These are phyloP conservation scores for Diuraphis noxia DNA, from an alignment of 1,140 invertebrate genomes.

Conservation along the genomic window DNA sequence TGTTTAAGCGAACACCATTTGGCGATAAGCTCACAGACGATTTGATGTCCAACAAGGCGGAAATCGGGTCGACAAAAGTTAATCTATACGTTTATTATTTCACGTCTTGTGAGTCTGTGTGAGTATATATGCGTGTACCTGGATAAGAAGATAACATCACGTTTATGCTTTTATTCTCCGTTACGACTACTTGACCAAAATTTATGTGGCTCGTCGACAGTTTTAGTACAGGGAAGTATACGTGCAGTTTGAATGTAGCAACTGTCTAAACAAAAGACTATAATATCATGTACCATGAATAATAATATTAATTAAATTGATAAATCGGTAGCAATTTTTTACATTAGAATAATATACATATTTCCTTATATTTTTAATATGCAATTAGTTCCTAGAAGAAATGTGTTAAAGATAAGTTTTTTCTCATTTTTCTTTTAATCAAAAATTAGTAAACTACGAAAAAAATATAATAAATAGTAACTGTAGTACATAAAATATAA, in stretches of 20 bases:
- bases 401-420: neutral
- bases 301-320: neutral
- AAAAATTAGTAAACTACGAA: neutral
- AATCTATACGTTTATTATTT: constrained; percentile 51
- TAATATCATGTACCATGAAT: neutral
- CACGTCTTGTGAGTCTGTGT: neutral
- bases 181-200: constrained; percentile 35
- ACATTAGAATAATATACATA: neutral
- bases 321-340: neutral
- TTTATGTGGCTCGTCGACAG: constrained; percentile 40
- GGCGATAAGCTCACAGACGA: neutral
- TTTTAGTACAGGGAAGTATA: constrained; percentile 35
- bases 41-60: constrained; percentile 33
- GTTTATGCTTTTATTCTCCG: constrained; percentile 28
- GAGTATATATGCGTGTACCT: neutral
- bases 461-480: neutral
- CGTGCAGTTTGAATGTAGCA: neutral
- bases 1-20: neutral
- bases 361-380: neutral
- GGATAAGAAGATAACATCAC: constrained; percentile 50
- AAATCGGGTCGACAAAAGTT: constrained; percentile 34
- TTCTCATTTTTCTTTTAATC: too few species aligned
- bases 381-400: neutral
- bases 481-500: neutral
- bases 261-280: neutral